Percentiles rank a stretch among this genome's conserved stretches.
Evolutionary conservation across 2,797 vertebrate species (phyloP).

Genomic region (Selene dorsalis): DNA sequence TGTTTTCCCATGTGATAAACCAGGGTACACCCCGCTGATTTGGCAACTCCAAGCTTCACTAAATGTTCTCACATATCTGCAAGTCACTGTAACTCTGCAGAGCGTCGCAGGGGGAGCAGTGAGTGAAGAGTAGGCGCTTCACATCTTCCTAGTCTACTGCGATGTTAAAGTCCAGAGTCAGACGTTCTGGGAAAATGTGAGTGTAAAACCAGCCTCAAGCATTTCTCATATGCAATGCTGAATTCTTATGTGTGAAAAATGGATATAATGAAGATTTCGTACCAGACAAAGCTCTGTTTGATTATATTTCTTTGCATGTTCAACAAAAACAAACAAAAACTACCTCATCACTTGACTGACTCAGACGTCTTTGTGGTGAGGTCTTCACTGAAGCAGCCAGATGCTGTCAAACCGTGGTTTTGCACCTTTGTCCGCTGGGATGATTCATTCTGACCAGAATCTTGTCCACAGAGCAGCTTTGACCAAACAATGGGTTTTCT

Average conservation of each 20-base stretch:
- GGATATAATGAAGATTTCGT: background rate
- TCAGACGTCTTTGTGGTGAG: background rate
- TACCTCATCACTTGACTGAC: background rate
- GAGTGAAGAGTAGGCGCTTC: no score
- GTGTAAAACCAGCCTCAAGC: background rate
- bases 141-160: no score
- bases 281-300: background rate
- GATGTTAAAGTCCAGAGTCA: no score
- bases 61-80: slow-evolving; percentile 26
- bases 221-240: background rate
- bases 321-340: background rate
- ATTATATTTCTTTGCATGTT: background rate
- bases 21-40: slow-evolving; percentile 14
- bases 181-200: background rate
- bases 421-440: background rate
- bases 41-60: slow-evolving; percentile 25
- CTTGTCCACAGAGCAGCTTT: background rate
- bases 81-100: background rate
- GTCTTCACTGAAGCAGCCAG: background rate
- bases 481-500: slow-evolving; percentile 7
- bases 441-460: slow-evolving; percentile 4
- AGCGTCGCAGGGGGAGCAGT: no score
- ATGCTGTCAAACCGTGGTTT: background rate
- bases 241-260: background rate
- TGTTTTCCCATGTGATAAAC: slow-evolving; percentile 20